Conservation (phyloP, 1,140 invertebrate species). For the Drosophila tsacasi region DNA sequence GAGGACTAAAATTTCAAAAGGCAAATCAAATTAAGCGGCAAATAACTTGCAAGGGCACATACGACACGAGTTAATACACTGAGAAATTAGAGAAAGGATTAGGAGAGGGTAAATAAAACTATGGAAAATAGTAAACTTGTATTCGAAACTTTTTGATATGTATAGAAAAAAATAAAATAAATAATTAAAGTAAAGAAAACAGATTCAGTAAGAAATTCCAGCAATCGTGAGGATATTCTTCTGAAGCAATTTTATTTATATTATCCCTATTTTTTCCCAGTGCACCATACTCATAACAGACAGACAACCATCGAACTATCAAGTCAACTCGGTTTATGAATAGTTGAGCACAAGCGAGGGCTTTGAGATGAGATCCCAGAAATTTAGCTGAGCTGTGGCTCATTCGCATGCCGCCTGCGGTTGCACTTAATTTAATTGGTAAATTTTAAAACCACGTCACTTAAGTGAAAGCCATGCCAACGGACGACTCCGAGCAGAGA, state of each 20-base stretch:
- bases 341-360: conserved; percentile 63
- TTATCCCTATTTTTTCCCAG: conserved; percentile 3
- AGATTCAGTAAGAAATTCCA: background rate
- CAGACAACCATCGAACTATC: conserved; percentile 62
- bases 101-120: no score
- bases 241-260: background rate
- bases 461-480: conserved; percentile 56
- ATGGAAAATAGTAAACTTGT: background rate
- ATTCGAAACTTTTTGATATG: background rate
- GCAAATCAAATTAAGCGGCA: conserved; percentile 82
- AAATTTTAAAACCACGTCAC: conserved; percentile 83
- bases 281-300: conserved; percentile 7
- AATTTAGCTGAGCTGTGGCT: conserved; percentile 37
- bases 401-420: conserved; percentile 81
- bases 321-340: conserved; percentile 68
- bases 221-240: background rate
- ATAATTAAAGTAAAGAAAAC: rapidly evolving
- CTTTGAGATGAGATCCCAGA: conserved; percentile 15
- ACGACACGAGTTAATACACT: conserved; percentile 58
- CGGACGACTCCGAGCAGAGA: conserved; percentile 9
- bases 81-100: background rate
- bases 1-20: conserved; percentile 67
- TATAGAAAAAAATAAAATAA: background rate
- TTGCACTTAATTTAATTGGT: conserved; percentile 85
- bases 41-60: conserved; percentile 76